Percentiles rank a stretch among this genome's conserved stretches.
These are phyloP conservation scores for Melolontha melolontha DNA, from an alignment of 2,888 invertebrate species.

Conservation along the genomic window DNA sequence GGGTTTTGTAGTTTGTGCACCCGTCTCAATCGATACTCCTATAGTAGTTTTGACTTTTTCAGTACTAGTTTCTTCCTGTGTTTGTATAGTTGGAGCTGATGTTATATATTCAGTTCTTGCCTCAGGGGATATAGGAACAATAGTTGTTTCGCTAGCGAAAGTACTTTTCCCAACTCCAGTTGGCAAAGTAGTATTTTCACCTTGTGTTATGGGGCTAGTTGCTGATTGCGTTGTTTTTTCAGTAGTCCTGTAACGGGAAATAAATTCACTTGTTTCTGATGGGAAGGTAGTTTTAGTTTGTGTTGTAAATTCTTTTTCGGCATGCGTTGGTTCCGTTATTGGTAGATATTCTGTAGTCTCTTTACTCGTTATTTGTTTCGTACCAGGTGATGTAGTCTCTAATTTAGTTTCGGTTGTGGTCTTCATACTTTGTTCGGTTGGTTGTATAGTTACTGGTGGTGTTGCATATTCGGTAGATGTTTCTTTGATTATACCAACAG, in stretches of 20 bases:
- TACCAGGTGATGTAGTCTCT: slow-evolving; percentile 5
- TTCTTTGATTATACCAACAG: slow-evolving; percentile 3
- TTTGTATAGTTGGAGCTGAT: not conserved
- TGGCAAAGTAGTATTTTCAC: too few relatives aligned
- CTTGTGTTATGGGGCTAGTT: too few relatives aligned
- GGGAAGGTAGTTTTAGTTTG: not conserved
- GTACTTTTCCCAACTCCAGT: too few relatives aligned
- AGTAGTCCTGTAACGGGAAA: too few relatives aligned
- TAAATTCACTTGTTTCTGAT: too few relatives aligned
- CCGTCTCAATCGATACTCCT: slow-evolving; percentile 5
- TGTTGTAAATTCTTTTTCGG: not conserved
- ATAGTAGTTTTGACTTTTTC: slow-evolving; percentile 16
- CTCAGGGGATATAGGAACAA: not conserved
- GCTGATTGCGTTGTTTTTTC: too few relatives aligned
- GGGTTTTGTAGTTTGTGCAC: not conserved
- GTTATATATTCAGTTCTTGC: not conserved
- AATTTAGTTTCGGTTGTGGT: slow-evolving; percentile 4
- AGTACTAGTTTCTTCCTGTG: slow-evolving; percentile 2
- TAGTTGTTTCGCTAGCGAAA: too few relatives aligned
- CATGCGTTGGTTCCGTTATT: not conserved
- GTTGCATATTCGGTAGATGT: slow-evolving; percentile 34
- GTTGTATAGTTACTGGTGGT: not conserved
- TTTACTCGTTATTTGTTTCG: not conserved
- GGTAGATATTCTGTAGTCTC: too few relatives aligned
- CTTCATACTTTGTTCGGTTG: slow-evolving; percentile 1